Conservation (phyloP, 2,888 invertebrate genomes). For the Campoletis raptor region DNA sequence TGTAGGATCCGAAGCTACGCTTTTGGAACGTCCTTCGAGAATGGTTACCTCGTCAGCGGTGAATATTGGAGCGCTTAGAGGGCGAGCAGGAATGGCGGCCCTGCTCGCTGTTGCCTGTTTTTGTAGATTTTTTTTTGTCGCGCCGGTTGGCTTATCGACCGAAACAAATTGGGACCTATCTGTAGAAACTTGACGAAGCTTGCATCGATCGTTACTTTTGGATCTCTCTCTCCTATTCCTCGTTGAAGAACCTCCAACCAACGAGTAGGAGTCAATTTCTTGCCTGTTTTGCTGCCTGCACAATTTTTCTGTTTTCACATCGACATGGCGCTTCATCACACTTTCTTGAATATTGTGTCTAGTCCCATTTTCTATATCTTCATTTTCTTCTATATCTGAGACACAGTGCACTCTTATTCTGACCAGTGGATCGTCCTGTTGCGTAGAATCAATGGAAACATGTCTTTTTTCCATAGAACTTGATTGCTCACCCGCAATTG, state of each 20-base stretch:
- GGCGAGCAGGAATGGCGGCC: conserved; percentile 40
- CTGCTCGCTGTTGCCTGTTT: background rate
- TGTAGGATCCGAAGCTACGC: conserved; percentile 70
- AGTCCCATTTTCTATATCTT: conserved; percentile 42
- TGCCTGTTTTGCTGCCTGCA: background rate
- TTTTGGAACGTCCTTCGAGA: conserved; percentile 63
- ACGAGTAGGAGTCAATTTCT: background rate
- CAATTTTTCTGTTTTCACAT: conserved; percentile 5
- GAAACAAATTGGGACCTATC: conserved; percentile 46
- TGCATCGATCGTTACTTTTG: conserved; percentile 24
- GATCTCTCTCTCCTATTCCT: conserved; percentile 27
- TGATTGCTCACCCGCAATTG: background rate
- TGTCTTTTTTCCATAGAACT: conserved; percentile 33
- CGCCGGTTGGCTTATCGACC: conserved; percentile 23
- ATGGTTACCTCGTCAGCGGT: conserved; percentile 25
- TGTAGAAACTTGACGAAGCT: conserved; percentile 28
- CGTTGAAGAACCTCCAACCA: background rate
- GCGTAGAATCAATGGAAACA: conserved; percentile 26
- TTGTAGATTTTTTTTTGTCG: conserved; percentile 10
- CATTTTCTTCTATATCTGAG: conserved; percentile 71
- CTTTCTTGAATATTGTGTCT: conserved; percentile 13
- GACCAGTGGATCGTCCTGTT: conserved; percentile 72
- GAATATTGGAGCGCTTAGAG: conserved; percentile 67
- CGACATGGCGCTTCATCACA: background rate
- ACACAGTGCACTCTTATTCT: conserved; percentile 76